Evolutionary conservation across 2,797 vertebrate genomes (phyloP).

Genomic region (Helicolenus hilgendorfi): DNA sequence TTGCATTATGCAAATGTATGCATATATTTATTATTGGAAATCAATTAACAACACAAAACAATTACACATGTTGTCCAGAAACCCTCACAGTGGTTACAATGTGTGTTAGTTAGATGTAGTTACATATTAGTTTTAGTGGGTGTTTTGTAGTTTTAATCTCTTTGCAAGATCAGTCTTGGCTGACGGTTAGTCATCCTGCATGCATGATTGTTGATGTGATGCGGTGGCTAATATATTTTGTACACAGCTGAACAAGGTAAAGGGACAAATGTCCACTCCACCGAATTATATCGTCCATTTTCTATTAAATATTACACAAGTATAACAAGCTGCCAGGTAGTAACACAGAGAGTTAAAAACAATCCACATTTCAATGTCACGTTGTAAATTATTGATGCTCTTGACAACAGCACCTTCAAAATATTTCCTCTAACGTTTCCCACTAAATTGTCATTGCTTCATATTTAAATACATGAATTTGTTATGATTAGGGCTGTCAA

Average conservation of each 20-base stretch:
- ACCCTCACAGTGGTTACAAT: no score
- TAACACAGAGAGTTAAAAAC: background rate
- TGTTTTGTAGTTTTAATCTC: background rate
- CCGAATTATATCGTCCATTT: background rate
- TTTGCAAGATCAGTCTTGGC: background rate
- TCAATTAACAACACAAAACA: no score
- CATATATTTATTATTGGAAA: no score
- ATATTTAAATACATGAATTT: background rate
- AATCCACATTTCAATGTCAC: background rate
- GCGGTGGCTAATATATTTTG: background rate
- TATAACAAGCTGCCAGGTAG: background rate
- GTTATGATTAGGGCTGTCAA: no score
- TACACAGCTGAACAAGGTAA: no score
- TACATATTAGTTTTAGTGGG: background rate
- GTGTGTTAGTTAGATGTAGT: background rate
- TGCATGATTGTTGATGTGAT: background rate
- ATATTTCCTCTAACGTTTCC: background rate
- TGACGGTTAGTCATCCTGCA: background rate
- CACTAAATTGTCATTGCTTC: background rate
- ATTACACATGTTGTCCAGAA: no score
- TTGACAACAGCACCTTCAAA: background rate
- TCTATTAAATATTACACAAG: background rate
- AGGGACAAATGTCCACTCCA: background rate
- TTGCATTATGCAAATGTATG: no score
- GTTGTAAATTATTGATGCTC: background rate